Evolutionary conservation across 2,888 invertebrate species (phyloP), one percentile per base, ranked within the genome.

Genomic region (Axea sp.): DNA sequence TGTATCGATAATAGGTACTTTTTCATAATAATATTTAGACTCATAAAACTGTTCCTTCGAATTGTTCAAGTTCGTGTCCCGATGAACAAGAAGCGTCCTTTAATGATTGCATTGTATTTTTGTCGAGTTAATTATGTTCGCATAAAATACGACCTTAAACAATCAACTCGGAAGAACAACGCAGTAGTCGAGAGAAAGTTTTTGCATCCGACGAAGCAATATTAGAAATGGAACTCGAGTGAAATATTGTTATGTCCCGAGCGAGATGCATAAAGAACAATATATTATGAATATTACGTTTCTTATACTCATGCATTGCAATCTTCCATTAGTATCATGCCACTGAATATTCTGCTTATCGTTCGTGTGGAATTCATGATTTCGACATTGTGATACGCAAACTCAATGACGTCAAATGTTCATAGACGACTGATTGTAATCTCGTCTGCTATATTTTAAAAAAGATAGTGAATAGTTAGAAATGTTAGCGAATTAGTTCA

Each of bases 1-100:
- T 76, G 76, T 81, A 79, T 78, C 77, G 78, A 80, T 81, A 82
- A 79, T 76, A 71, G 68, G 11, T 28, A 60, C 57, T 75, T 75
- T 72, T 72, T 57, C 71, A 59, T 64, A 51, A 73, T 37, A 43
- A 11, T 33, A 67, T 60, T 60, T 65, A 43, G 45, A 17, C 22
- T 8, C 17, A 28, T 47, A 45, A 65, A 65, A 60, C 8, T 59
- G 19, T 12, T 31, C 2, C 28, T 24, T 9, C 22, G 24, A 30
- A 41, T 43, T 57, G 7, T 9, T 45, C 9, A 19, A 9, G 8
- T 22, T 24, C 11, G 15, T n/a, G n/a, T n/a, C n/a, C n/a, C n/a
- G n/a, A n/a, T n/a, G n/a, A n/a, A n/a, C n/a, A n/a, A n/a, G n/a
- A n/a, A n/a, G n/a, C n/a, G n/a, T n/a, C n/a, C n/a, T n/a, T n/a